Evolutionary conservation across 2,797 vertebrate genomes (phyloP), one percentile per base, ranked within the genome.

Genomic region (Choloepus didactylus): DNA sequence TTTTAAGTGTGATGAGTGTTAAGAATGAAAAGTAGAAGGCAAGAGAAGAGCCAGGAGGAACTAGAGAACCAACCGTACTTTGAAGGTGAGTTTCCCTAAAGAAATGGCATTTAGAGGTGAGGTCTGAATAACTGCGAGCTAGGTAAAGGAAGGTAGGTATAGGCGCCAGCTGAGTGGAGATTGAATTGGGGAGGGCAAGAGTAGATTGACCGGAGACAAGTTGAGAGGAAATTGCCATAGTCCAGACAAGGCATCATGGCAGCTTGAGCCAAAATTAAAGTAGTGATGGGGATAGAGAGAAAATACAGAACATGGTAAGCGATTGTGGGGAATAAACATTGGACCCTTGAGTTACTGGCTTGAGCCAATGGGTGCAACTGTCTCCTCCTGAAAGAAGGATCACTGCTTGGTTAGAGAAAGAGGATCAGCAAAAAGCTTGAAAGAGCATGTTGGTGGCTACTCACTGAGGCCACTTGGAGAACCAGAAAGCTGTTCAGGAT

Each of bases 381-480:
- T 54, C 35, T n/a, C 70, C 51, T 88, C 38, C 51, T 19, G 23
- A 93, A 46, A 62, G 67, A 70, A 66, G 21, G 54, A 38, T 77
- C 35, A 19, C 44, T 73, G 18, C 67, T 85, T 95, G 27, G 27
- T 44, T 93, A 73, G 76, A 80, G 54, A 75, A 93, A 79, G 38
- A 59, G 21, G 81, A 23, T 29, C 59, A 49, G 49, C 41, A 16
- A 41, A 89, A 87, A 31, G 6, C 31, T 69, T 83, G 70, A 41
- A 84, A 85, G 59, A 59, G 18, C 21, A 0, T n/a, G 23, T 51
- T 16, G 14, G 16, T 29, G 6, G 25, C 56, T 19, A 29, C 60
- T 2, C 35, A 27, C 21, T 16, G 38, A 67, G 31, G 31, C 19
- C 31, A 21, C 51, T 9, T 41, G 56, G 9, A 88, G 56, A 85